Evolutionary conservation across 2,113 vertebrate genomes (phyloP).

Genomic region (Cynopterus brachyotis): DNA sequence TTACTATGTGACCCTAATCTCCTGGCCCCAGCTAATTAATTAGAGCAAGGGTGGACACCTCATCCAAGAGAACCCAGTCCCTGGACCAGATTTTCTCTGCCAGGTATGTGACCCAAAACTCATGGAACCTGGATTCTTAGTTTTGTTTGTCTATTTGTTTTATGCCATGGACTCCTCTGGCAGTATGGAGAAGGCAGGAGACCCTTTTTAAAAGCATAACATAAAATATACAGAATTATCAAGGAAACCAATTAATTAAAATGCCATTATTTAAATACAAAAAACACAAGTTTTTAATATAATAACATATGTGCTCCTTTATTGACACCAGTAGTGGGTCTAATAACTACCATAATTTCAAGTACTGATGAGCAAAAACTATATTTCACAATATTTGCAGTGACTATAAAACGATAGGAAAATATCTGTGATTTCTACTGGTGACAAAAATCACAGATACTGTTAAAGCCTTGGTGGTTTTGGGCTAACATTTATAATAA

Average conservation of each 20-base stretch:
- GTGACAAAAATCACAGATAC: background rate
- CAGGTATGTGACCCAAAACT: background rate
- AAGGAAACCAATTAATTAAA: slow-evolving; percentile 25
- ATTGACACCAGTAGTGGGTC: background rate
- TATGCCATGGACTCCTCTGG: background rate
- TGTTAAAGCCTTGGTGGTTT: background rate
- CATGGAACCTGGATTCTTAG: background rate
- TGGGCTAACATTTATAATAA: background rate
- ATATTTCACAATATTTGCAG: background rate
- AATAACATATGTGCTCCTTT: background rate
- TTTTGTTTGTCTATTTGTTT: background rate
- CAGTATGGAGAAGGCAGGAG: background rate
- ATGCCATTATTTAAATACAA: background rate
- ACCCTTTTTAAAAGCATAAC: background rate
- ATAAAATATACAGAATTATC: background rate
- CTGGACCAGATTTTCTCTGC: background rate
- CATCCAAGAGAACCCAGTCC: background rate
- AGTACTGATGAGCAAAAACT: background rate
- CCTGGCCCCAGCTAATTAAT: background rate
- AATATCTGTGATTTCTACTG: background rate
- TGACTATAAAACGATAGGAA: background rate
- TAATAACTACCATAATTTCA: slow-evolving; percentile 31
- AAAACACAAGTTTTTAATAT: background rate
- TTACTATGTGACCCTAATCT: background rate
- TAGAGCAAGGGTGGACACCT: background rate